Base-by-base conservation (phyloP, 2,797 vertebrate species). In the Xenentodon cancila region DNA sequence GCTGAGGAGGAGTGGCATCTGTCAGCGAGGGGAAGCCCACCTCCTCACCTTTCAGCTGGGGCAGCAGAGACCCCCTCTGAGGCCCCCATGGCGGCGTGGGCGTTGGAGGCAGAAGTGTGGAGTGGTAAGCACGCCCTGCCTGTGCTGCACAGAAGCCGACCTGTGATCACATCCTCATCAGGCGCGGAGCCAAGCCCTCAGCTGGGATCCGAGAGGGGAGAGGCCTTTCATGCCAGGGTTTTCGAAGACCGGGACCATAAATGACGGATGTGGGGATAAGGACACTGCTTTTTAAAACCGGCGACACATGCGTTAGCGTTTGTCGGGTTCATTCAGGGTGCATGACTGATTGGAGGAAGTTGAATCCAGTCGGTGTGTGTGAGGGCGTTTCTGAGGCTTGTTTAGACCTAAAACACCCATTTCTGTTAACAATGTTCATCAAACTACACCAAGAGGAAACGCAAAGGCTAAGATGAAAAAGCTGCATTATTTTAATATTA, bases 161-260 rank as follows among this genome's bases (percentile, higher is more conserved):
- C 68, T 83, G 66, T 71, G 76, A 73, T 76, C 71, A 58, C 70
- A 73, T 81, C 77, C 74, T 80, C 77, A 19, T 76, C 57, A 45
- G 81, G 80, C 73, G 0, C 12, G 0, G 5, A 68, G 86, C 81
- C 87, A 85, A 74, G 61, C 56, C 64, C 64, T 83, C 75, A 77
- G 75, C 85, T 87, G 80, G 73, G 67, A 61, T 67, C 66, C 61
- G 64, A 73, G 54, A 57, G 45, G 18, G 25, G 54, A 57, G 45
- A n/a, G 25, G 59, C 32, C 78, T 76, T 81, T 82, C 62, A 74
- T 69, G 65, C 52, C 1, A 1, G 34, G 3, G 22, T 19, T 72
- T 60, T 55, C 40, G 15, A 13, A 60, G 30, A 32, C 46, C 51
- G 9, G 15, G 45, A 59, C 42, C 60, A 7, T 15, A 58, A 59